These are phyloP conservation scores for Trichomalopsis sarcophagae DNA, from an alignment of 1,140 invertebrate genomes.

Conservation along the genomic window DNA sequence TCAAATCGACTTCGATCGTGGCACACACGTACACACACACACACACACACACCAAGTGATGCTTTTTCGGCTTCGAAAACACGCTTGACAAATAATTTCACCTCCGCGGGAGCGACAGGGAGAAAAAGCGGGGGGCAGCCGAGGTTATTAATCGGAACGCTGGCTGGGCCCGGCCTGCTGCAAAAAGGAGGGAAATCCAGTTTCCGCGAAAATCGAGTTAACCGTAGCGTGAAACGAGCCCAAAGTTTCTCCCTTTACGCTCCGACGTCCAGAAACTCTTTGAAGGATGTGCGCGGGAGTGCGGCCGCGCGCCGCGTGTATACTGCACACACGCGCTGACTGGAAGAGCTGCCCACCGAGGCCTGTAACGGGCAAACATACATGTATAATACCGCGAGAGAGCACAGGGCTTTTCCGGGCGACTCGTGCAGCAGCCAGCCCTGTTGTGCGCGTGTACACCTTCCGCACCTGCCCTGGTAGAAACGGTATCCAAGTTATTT, in stretches of 20 bases:
- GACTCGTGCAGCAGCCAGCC: no score
- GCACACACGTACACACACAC: no score
- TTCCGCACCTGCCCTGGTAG: no score
- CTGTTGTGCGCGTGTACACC: no score
- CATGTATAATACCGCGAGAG: not conserved
- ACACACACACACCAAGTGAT: not conserved
- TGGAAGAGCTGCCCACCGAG: not conserved
- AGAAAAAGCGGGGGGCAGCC: not conserved
- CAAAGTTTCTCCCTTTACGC: conserved; percentile 45
- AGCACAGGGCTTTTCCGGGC: not conserved
- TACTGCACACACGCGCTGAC: not conserved
- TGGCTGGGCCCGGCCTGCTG: not conserved
- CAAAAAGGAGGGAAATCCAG: conserved; percentile 40
- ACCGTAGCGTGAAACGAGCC: conserved; percentile 48
- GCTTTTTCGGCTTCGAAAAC: not conserved
- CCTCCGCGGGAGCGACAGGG: not conserved
- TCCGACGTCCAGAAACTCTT: conserved; percentile 43
- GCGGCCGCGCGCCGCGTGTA: not conserved
- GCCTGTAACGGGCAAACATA: not conserved
- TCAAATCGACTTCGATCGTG: not conserved
- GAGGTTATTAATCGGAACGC: conserved; percentile 39
- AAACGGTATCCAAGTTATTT: no score
- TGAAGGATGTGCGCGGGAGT: conserved; percentile 27
- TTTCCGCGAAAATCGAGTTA: conserved; percentile 49
- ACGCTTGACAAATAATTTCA: conserved; percentile 21